These are phyloP conservation scores for Apodemia duryi DNA, from an alignment of 2,888 invertebrate species.

Conservation along the genomic window DNA sequence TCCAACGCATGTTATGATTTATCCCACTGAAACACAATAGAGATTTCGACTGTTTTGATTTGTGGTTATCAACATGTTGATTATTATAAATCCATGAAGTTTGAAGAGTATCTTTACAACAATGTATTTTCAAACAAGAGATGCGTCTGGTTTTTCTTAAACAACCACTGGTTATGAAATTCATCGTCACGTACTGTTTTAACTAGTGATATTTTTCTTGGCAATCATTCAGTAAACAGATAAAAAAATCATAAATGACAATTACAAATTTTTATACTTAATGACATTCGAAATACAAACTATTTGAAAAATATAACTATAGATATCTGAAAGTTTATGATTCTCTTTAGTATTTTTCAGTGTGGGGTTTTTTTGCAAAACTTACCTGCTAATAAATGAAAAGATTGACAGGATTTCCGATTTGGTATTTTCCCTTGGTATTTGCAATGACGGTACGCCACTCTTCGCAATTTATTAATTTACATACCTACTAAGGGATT, in stretches of 20 bases:
- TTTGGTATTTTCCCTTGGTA: too few species aligned
- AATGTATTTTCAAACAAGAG: neutral
- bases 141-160: neutral
- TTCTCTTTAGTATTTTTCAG: too few species aligned
- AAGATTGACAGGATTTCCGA: too few species aligned
- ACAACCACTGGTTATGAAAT: neutral
- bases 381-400: too few species aligned
- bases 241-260: neutral
- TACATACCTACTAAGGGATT: too few species aligned
- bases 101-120: neutral
- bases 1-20: slow-evolving; percentile 39
- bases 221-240: neutral
- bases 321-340: too few species aligned
- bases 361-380: too few species aligned
- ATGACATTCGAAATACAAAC: neutral
- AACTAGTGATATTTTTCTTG: neutral
- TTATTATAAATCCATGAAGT: neutral
- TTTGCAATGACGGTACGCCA: too few species aligned
- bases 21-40: neutral
- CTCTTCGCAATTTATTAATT: too few species aligned
- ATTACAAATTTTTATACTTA: neutral
- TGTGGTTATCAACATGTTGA: neutral
- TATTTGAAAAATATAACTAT: neutral
- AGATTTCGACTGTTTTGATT: neutral
- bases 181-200: neutral